Conservation (phyloP, 2,113 vertebrate species). For the Salvelinus namaycush region DNA sequence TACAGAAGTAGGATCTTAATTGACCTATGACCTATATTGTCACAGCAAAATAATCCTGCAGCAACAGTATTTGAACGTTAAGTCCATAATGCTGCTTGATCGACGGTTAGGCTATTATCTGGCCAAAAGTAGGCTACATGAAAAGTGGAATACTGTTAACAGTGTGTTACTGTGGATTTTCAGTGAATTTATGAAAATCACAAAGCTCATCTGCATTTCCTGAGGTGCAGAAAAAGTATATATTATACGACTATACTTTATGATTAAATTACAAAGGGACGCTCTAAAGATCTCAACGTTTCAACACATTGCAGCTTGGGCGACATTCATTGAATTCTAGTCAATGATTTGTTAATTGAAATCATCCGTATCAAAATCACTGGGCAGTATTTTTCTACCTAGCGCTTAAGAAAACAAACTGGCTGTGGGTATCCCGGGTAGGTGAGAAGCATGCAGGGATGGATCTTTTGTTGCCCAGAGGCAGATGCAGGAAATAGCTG, state of each 20-base stretch:
- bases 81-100: too few species aligned
- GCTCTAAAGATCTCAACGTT: background rate
- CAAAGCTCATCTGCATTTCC: too few species aligned
- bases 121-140: too few species aligned
- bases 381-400: background rate
- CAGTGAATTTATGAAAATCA: too few species aligned
- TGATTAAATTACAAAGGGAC: background rate
- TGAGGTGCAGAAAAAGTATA: background rate
- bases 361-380: background rate
- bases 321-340: background rate
- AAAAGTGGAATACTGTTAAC: too few species aligned
- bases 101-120: too few species aligned
- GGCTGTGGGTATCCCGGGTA: constrained; percentile 21
- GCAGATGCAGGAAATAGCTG: constrained; percentile 66
- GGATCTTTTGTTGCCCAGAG: constrained; percentile 53
- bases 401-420: background rate
- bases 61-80: too few species aligned
- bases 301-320: background rate
- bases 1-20: too few species aligned
- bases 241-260: background rate
- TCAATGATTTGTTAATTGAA: background rate
- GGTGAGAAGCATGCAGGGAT: constrained; percentile 45
- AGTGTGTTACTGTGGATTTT: too few species aligned
- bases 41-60: background rate
- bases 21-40: too few species aligned